These are phyloP conservation scores for Eurytemora carolleeae DNA, from an alignment of 1,140 invertebrate species.

Conservation along the genomic window DNA sequence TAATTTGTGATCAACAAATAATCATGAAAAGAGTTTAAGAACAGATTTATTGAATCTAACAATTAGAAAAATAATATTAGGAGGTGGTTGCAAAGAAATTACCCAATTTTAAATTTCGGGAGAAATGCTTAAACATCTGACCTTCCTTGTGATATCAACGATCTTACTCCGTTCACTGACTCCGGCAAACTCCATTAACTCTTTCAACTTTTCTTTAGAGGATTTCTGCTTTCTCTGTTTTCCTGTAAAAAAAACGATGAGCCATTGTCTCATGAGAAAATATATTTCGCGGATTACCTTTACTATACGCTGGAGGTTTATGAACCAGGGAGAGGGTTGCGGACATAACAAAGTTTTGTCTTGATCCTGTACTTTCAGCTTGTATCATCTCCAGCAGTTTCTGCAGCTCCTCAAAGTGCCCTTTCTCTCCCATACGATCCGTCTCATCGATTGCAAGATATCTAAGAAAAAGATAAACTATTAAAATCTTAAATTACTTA, in stretches of 20 bases:
- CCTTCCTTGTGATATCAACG: constrained; percentile 60
- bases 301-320: constrained; percentile 51
- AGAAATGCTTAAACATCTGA: too few species aligned
- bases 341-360: constrained; percentile 89
- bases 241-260: not conserved
- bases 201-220: constrained; percentile 45
- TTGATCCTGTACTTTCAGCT: constrained; percentile 31
- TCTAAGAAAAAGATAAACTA: too few species aligned
- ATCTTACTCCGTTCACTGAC: constrained; percentile 54
- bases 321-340: constrained; percentile 85
- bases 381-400: constrained; percentile 62
- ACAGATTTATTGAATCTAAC: too few species aligned
- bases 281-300: constrained; percentile 32
- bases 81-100: too few species aligned
- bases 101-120: too few species aligned
- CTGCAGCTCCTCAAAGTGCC: constrained; percentile 83
- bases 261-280: not conserved
- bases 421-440: constrained; percentile 89
- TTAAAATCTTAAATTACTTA: too few species aligned
- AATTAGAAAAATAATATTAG: too few species aligned
- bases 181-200: constrained; percentile 24
- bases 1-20: too few species aligned
- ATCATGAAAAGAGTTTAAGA: too few species aligned
- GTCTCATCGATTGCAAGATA: constrained; percentile 93
- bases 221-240: constrained; percentile 37